Conservation (phyloP, 2,888 invertebrate species). For the Trichopoda pennipes region DNA sequence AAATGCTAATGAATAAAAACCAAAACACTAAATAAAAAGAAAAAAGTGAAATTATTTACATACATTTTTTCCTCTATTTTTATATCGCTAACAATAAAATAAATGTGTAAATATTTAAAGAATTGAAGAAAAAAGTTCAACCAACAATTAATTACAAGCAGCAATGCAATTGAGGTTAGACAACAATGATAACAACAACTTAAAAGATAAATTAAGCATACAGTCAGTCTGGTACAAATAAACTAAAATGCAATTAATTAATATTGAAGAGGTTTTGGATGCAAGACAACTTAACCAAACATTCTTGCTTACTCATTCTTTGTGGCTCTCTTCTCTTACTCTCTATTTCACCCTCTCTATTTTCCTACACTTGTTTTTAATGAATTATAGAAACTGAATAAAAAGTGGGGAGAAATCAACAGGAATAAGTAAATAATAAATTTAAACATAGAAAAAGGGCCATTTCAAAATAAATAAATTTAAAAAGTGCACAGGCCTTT, state of each 20-base stretch:
- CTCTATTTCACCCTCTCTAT: background rate
- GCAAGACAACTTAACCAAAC: background rate
- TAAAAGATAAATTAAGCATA: conserved; percentile 26
- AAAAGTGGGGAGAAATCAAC: background rate
- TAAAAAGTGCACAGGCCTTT: conserved; percentile 14
- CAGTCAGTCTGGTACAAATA: conserved; percentile 44
- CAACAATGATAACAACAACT: conserved; percentile 25
- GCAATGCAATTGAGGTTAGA: conserved; percentile 59
- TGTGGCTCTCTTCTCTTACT: no score
- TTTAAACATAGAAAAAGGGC: conserved; percentile 6
- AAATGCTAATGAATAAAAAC: no score
- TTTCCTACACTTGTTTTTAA: background rate
- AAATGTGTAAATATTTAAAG: conserved; percentile 51
- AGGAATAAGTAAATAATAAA: conserved; percentile 22
- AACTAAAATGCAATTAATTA: conserved; percentile 63
- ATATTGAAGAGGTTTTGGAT: conserved; percentile 40
- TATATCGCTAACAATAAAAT: conserved; percentile 1
- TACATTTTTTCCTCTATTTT: background rate
- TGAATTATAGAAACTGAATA: background rate
- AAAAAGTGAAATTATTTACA: conserved; percentile 47
- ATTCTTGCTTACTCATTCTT: background rate
- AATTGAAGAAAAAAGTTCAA: conserved; percentile 23
- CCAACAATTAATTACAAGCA: conserved; percentile 39
- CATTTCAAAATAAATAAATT: conserved; percentile 14
- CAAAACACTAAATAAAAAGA: background rate